A percentile compares a stretch with the other conserved stretches of the same genome.
Conservation (phyloP, 2,888 invertebrate species). For the Pseudococcus jackbeardsleyi region DNA sequence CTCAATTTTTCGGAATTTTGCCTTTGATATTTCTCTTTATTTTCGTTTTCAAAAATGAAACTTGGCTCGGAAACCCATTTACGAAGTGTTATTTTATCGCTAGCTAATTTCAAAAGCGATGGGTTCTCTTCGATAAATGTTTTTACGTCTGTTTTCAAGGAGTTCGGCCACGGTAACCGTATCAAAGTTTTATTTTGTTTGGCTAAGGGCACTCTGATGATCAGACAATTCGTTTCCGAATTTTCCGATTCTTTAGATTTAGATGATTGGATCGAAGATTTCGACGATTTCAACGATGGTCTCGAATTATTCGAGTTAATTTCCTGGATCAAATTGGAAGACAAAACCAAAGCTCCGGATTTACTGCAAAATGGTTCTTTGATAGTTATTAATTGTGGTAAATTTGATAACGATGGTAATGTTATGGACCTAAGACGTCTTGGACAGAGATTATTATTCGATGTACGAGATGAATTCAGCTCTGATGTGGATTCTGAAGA, state of each 20-base stretch:
- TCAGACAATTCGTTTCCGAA: not conserved
- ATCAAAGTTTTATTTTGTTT: not conserved
- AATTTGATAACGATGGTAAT: not conserved
- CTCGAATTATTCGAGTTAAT: not conserved
- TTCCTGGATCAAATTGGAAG: not conserved
- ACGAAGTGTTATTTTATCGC: not conserved
- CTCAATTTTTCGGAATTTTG: not conserved
- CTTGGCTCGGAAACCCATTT: not conserved
- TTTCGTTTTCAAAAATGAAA: not conserved
- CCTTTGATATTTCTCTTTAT: not conserved
- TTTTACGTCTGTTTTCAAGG: not conserved
- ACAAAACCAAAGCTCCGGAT: not conserved
- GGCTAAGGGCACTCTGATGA: not conserved
- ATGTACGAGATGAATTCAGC: not conserved
- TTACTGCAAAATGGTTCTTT: not conserved
- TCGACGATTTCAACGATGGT: not conserved
- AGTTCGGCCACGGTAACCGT: not conserved
- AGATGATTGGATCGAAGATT: not conserved
- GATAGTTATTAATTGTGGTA: not conserved
- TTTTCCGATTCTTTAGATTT: not conserved
- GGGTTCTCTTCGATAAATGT: not conserved
- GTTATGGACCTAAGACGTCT: not conserved
- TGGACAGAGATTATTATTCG: not conserved
- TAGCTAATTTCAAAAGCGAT: no score
- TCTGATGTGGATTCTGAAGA: not conserved